Base-by-base conservation (phyloP, 2,797 vertebrate species). In the Hafferia zeledoni region DNA sequence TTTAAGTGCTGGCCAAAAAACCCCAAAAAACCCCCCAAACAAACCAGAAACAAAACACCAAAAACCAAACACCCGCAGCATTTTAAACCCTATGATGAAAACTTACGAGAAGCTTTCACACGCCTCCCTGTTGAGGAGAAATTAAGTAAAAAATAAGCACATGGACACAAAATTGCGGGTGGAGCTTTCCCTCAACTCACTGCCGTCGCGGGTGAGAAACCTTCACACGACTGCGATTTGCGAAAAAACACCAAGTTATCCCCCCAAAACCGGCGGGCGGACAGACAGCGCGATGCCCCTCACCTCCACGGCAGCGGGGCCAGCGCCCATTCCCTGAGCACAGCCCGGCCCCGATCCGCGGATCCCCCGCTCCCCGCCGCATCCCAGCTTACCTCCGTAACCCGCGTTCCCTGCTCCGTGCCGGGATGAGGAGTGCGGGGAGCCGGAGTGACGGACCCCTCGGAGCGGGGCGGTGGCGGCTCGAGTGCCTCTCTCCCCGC, bases 231-330 rank as follows among this genome's bases (percentile, higher is more conserved):
- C 0, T 13, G 37, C 2, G 24, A 20, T 52, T 75, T 25, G 23
- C 14, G 30, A 69, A 27, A 33, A 83, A n/a, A 28, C 23, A 23
- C 15, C 7, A 2, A 19, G 19, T 14, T 17, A 9, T 11, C 5
- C 5, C n/a, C 18, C 11, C 2, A 2, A 35, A 6, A 17, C 13
- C 17, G 30, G 2, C 15, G 28, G 30, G 2, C 15, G 28, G 24
- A 17, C 16, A 14, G 27, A 17, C 43, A 44, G 19, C 37, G 35
- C 9, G 35, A 49, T 19, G 2, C 5, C 56, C 17, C 6, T 33
- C 2, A 37, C 28, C 6, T 15, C 6, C 5, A 9, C 18, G 18
- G n/a, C 12, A 12, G 23, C 23, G 10, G 2, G 5, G 17, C 33
- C 33, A 46, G 53, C 30, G 10, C 61, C 12, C 69, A 35, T 2